Conservation (phyloP, 2,797 vertebrate species). For the Semaprochilodus insignis region DNA sequence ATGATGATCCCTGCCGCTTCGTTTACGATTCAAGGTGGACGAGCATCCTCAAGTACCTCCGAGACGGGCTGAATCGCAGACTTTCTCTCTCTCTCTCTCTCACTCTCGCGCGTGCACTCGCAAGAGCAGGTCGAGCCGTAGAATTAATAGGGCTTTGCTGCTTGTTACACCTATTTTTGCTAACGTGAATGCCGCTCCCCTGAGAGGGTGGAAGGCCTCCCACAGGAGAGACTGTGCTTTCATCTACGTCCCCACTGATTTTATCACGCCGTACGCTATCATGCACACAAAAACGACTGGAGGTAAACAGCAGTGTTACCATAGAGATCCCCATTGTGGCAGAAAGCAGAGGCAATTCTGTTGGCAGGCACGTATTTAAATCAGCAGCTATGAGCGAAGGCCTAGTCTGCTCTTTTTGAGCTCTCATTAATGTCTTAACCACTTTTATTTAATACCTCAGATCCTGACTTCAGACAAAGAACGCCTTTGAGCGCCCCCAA, state of each 20-base stretch:
- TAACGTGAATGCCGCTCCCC: conserved; percentile 77
- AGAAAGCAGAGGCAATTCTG: conserved; percentile 61
- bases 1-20: conserved; percentile 45
- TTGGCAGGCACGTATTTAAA: conserved; percentile 63
- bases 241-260: conserved; percentile 82
- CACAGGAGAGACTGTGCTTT: conserved; percentile 79
- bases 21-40: conserved; percentile 43
- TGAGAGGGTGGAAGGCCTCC: conserved; percentile 72
- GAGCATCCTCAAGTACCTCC: conserved; percentile 36
- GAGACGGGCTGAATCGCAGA: conserved; percentile 25
- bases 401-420: conserved; percentile 43
- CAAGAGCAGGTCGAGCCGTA: conserved; percentile 59
- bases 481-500: conserved; percentile 3
- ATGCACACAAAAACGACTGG: conserved; percentile 79
- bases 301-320: conserved; percentile 83
- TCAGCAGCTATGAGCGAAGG: conserved; percentile 33
- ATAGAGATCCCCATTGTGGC: conserved; percentile 80
- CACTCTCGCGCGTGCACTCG: not conserved
- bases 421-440: conserved; percentile 48
- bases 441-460: conserved; percentile 43
- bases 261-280: conserved; percentile 80
- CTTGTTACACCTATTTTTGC: conserved; percentile 82
- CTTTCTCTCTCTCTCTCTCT: not conserved
- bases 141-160: conserved; percentile 69
- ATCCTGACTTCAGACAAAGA: conserved; percentile 30